phyloP scores from a whole-genome alignment of 2,797 vertebrate genomes.

The Rhynchotus rufescens region DNA sequence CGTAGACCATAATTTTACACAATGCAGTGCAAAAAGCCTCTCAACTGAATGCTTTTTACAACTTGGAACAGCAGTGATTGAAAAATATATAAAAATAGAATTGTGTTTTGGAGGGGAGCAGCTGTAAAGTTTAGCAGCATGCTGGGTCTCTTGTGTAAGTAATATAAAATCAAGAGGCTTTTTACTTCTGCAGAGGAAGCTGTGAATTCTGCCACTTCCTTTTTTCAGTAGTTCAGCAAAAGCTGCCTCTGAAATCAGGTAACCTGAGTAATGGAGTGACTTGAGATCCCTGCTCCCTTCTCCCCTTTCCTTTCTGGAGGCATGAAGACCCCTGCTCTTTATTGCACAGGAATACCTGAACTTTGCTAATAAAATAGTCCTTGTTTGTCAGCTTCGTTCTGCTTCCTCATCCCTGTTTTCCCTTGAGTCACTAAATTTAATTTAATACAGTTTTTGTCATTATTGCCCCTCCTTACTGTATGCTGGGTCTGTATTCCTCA shows the following conservation, averaged over 20 bases:
- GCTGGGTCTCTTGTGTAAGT: not conserved
- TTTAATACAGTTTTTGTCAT: not conserved
- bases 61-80: not conserved
- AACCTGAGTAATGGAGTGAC: not conserved
- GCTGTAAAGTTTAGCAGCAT: not conserved
- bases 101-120: not conserved
- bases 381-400: not conserved
- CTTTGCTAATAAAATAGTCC: not conserved
- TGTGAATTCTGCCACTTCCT: not conserved
- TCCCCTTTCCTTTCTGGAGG: not conserved
- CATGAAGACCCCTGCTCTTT: not conserved
- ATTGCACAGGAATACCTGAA: not conserved
- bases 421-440: not conserved
- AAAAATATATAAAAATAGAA: not conserved
- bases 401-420: not conserved
- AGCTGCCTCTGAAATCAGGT: not conserved
- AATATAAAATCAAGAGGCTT: not conserved
- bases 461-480: not conserved
- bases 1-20: not conserved
- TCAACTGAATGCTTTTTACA: not conserved
- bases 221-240: not conserved
- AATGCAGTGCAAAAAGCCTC: not conserved
- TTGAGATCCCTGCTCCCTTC: not conserved
- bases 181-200: not conserved
- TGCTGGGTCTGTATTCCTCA: rapidly evolving